Base-by-base conservation (phyloP, 2,797 vertebrate species). In the Coregonus suidteri region DNA sequence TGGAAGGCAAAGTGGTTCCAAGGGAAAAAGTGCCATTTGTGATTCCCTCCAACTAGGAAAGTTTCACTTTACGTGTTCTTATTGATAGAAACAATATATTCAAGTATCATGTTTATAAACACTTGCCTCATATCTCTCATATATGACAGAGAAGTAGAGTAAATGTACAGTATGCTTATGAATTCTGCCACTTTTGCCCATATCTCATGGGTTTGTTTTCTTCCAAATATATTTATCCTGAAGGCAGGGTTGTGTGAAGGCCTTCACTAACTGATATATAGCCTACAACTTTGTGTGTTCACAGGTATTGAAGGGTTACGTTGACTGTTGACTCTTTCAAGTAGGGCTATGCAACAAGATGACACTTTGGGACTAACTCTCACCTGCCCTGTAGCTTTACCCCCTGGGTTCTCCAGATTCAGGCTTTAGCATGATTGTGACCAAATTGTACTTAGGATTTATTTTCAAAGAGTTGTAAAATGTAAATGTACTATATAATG, bases 341-440 rank as follows among this genome's bases (percentile, higher is more conserved):
- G 90, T 91, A 95, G 94, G 96, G 95, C 96, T 97, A 96, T 96
- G 96, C 96, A 97, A 97, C 95, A 89, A 93, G 92, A 93, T 78
- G 90, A 96, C 95, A 94, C 93, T 93, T 89, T 78, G 77, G 41
- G 11, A 13, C 41, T 47, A 13, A 84, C 77, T 81, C 56, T 59
- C 91, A 91, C 90, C 92, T 85, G 87, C 87, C 91, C 92, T 88
- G 86, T 94, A 95, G 94, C 95, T 95, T 95, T 92, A 93, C 83
- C 89, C 89, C 90, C 89, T 93, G 92, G 88, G 91, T 79, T 88
- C 81, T 85, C 91, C 91, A 89, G 82, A 91, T 93, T 92, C 91
- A 91, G 93, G 92, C 93, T 94, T 95, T 92, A 92, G 93, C 93
- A 94, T 86, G 93, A 95, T 81, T 81, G 94, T 91, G 94, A 97